phyloP scores from a whole-genome alignment of 2,113 vertebrate species.

The Romanogobio albipinnatus region DNA sequence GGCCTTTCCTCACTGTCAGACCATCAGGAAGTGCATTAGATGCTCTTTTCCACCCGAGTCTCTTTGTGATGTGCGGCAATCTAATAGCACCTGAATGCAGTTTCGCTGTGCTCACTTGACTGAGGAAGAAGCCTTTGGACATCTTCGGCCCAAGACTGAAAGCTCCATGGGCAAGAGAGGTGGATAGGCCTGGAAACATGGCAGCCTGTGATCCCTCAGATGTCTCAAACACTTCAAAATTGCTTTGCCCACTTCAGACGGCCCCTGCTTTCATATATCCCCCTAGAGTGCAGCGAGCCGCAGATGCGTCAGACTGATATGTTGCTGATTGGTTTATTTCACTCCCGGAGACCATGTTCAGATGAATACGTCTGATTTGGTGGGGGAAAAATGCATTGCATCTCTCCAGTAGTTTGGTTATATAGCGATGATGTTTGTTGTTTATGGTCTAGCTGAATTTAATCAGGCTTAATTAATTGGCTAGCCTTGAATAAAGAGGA shows the following conservation, averaged over 20 bases:
- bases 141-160: background rate
- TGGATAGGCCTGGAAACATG: slow-evolving; percentile 24
- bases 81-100: slow-evolving; percentile 50
- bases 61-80: slow-evolving; percentile 45
- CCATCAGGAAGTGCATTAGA: slow-evolving; percentile 43
- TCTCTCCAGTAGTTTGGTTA: slow-evolving; percentile 16
- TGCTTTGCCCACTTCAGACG: slow-evolving; percentile 39
- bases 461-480: slow-evolving; percentile 47
- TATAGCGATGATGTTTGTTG: slow-evolving; percentile 17
- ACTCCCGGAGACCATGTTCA: slow-evolving; percentile 34
- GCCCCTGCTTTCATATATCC: slow-evolving; percentile 22
- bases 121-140: slow-evolving; percentile 40
- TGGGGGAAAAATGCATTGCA: background rate
- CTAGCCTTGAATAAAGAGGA: slow-evolving; percentile 39
- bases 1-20: slow-evolving; percentile 33
- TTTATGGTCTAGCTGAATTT: slow-evolving; percentile 40
- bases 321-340: slow-evolving; percentile 51
- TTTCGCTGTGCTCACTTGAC: slow-evolving; percentile 36
- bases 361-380: slow-evolving; percentile 21
- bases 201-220: slow-evolving; percentile 53
- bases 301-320: slow-evolving; percentile 22
- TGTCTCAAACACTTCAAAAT: slow-evolving; percentile 47
- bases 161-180: slow-evolving; percentile 13
- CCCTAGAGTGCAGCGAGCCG: background rate
- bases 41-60: slow-evolving; percentile 31